Evolutionary conservation across 2,797 vertebrate species (phyloP).

Genomic region (Dicrostonyx torquatus): DNA sequence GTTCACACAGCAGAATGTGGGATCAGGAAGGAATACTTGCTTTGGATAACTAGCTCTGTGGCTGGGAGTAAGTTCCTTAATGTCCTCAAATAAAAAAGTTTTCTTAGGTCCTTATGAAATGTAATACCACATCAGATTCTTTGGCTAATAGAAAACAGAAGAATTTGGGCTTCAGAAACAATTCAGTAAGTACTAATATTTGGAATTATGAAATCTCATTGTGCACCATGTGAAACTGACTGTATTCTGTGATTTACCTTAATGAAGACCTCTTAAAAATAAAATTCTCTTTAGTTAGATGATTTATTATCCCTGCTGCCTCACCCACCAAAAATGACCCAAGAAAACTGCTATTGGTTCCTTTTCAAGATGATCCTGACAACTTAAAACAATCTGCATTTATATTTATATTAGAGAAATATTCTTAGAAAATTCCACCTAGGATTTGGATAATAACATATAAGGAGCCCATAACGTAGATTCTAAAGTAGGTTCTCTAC

Average conservation of each 20-base stretch:
- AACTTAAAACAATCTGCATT: neutral
- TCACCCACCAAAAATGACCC: neutral
- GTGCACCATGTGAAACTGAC: neutral
- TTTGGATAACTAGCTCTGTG: neutral
- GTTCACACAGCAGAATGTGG: neutral
- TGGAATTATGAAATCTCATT: neutral
- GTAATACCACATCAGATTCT: neutral
- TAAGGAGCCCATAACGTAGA: neutral
- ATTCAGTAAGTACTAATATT: neutral
- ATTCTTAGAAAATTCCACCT: conserved; percentile 9
- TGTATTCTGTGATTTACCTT: neutral
- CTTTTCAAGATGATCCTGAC: neutral
- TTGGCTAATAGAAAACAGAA: neutral
- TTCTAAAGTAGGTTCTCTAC: neutral
- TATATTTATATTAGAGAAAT: neutral
- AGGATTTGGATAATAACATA: neutral
- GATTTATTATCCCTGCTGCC: neutral
- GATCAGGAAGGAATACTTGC: neutral
- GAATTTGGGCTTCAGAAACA: neutral
- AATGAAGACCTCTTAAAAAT: neutral
- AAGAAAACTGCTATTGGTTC: neutral
- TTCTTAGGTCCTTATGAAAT: neutral
- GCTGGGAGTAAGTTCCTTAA: neutral
- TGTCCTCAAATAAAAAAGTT: neutral
- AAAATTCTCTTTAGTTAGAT: neutral